Base-by-base conservation (phyloP, 1,140 invertebrate species). In the Leptestheria dahalacensis region DNA sequence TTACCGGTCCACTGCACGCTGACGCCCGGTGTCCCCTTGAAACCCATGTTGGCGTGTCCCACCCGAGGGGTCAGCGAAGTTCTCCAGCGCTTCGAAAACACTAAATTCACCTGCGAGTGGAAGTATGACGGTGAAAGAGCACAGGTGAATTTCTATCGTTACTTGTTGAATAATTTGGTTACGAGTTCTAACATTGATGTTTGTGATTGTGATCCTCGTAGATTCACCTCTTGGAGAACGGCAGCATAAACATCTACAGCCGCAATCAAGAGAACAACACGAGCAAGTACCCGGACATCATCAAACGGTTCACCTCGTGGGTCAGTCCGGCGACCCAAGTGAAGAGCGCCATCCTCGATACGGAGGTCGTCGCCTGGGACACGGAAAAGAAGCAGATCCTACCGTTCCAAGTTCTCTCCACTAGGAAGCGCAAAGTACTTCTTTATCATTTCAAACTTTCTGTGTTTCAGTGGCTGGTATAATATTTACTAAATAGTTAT, bases 81-180 rank as follows among this genome's bases (percentile, higher is more conserved):
- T 15, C 72, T 99, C 2, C 78, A 83, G 53, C 77, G 92, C 58
- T 99, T 99, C 73, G 92, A 96, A 61, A 82, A 84, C 26, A 74
- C 87, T 64, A 84, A 88, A 67, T 99, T 99, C 68, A 97, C 95
- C 2, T 99, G 95, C 71, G 97, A 99, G 77, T 99, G 85, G 81
- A 99, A 99, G 72, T 99, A 99, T 72, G 97, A 99, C 73, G 97
- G 97, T 3, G 97, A 99, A 77, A 75, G 97, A 68, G 96, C 93
- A 3, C 97, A 99, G 77, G 86, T 92, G 64, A 60, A 60, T 66
- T n/a, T 57, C 60, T 66, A 59, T 18, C 41, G 4, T 9, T 47
- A 52, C 18, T 56, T 12, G 24, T 58, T 24, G 20, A 41, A 9
- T 41, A 41, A 41, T 41, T 41, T 9, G 33, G 15, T 15, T 9